These are phyloP conservation scores for Bombyx mori DNA, from an alignment of 1,140 invertebrate genomes.

Conservation along the genomic window ASM3026992v2 NC_085128.1:13399001-13399500, in stretches of 20 bases:
- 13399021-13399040: too few species aligned
- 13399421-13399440: conserved; percentile 17
- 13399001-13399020: too few species aligned
- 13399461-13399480: conserved; percentile 40
- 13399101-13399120: too few species aligned
- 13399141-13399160: too few species aligned
- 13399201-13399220: not conserved
- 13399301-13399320: conserved; percentile 60
- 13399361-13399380: conserved; percentile 34
- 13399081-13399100: too few species aligned
- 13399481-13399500: conserved; percentile 31
- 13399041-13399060: too few species aligned
- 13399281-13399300: conserved; percentile 67
- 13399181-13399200: not conserved
- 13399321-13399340: conserved; percentile 37
- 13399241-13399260: conserved; percentile 54
- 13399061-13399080: too few species aligned
- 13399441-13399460: conserved; percentile 41
- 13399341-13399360: conserved; percentile 6
- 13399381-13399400: conserved; percentile 31
- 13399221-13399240: conserved; percentile 35
- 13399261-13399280: conserved; percentile 52
- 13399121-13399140: too few species aligned
- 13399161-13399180: not conserved
- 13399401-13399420: conserved; percentile 6